A percentile compares a stretch with the other conserved stretches of the same genome.
phyloP scores from a whole-genome alignment of 2,797 vertebrate species.

The Acanthis flammea region DNA sequence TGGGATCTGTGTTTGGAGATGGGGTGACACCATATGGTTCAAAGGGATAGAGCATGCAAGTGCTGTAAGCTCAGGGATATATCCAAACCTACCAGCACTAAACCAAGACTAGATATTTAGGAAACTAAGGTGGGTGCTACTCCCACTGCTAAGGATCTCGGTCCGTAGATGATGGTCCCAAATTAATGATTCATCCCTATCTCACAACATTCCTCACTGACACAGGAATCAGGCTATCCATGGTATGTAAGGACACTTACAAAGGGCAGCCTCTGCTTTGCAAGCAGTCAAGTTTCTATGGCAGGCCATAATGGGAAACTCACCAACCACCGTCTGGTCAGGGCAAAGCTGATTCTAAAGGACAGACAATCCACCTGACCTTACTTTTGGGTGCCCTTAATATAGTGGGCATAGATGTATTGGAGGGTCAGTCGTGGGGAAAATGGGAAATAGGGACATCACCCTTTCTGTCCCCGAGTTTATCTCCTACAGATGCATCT shows the following conservation, averaged over 20 bases:
- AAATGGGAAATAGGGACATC: neutral
- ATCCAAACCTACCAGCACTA: neutral
- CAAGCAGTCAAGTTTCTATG: neutral
- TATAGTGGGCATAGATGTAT: neutral
- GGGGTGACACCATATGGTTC: neutral
- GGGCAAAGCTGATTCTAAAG: neutral
- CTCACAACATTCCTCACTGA: neutral
- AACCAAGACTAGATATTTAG: neutral
- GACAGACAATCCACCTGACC: neutral
- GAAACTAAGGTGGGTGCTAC: neutral
- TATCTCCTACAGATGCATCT: neutral
- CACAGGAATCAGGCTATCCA: accelerated
- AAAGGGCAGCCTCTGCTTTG: neutral
- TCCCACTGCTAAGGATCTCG: neutral
- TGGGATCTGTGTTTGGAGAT: neutral
- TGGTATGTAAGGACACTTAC: neutral
- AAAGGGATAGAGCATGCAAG: neutral
- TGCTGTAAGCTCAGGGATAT: neutral
- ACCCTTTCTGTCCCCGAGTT: neutral
- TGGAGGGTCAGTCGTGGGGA: neutral
- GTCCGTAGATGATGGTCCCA: neutral
- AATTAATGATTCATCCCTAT: neutral
- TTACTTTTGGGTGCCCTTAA: neutral
- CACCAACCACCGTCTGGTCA: neutral
- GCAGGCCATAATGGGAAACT: neutral